Conservation (phyloP, 2,113 vertebrate genomes). For the Caretta caretta region DNA sequence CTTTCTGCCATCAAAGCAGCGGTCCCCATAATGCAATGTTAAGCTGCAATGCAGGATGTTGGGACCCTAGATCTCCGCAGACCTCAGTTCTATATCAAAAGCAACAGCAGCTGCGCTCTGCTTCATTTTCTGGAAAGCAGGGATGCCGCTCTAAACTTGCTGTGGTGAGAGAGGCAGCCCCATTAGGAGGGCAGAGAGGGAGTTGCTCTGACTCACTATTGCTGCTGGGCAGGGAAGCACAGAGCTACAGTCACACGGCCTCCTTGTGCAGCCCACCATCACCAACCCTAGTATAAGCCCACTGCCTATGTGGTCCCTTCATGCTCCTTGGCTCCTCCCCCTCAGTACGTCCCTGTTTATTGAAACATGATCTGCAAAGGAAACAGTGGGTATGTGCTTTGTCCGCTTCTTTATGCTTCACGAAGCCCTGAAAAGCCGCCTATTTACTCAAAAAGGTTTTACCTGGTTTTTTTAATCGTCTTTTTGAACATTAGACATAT, state of each 20-base stretch:
- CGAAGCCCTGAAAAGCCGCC: background rate
- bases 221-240: background rate
- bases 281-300: background rate
- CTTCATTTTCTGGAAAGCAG: background rate
- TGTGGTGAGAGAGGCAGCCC: background rate
- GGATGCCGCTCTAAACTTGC: background rate
- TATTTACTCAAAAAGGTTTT: background rate
- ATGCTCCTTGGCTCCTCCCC: background rate
- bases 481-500: background rate
- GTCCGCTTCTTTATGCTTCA: background rate
- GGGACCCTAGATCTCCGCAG: background rate
- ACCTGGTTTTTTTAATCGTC: background rate
- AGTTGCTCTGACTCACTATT: background rate
- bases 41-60: background rate
- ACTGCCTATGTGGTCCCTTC: background rate
- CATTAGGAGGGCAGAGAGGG: background rate
- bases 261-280: no score
- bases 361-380: background rate
- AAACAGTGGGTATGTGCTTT: background rate
- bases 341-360: background rate
- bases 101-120: background rate
- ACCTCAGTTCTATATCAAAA: background rate
- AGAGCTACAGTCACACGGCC: no score
- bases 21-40: background rate
- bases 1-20: background rate